Percentiles rank a stretch among this genome's conserved stretches.
Conservation (phyloP, 2,113 vertebrate genomes). For the Gavialis gangeticus region DNA sequence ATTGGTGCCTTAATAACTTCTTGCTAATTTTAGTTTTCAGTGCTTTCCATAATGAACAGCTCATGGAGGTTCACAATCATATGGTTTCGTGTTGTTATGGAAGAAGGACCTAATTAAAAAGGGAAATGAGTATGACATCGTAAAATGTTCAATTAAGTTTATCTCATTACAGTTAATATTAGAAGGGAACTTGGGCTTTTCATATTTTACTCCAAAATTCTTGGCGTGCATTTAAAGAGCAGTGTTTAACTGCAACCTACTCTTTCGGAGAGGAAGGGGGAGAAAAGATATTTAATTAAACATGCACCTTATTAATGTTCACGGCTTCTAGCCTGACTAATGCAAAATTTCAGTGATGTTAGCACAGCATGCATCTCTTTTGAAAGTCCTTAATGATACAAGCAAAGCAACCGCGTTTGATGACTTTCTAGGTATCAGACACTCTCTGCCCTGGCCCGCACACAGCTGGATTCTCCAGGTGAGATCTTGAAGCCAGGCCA, state of each 20-base stretch:
- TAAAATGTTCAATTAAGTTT: conserved; percentile 45
- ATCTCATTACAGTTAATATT: conserved; percentile 36
- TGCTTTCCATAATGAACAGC: neutral
- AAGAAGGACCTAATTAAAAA: conserved; percentile 60
- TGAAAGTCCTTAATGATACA: neutral
- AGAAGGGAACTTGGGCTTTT: neutral
- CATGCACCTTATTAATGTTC: neutral
- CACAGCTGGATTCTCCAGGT: neutral
- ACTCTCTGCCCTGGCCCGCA: neutral
- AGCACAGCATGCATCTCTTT: neutral
- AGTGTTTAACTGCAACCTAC: neutral
- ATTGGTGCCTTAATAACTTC: neutral
- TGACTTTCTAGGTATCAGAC: neutral
- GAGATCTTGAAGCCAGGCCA: accelerated
- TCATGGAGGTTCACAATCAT: neutral
- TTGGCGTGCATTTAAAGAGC: neutral
- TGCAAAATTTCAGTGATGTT: neutral
- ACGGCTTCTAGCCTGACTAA: neutral
- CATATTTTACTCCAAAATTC: neutral
- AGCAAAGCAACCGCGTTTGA: neutral
- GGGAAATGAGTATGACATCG: conserved; percentile 35
- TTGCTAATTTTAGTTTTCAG: neutral
- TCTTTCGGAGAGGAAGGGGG: neutral
- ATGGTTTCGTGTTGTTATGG: neutral
- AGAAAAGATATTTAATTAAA: conserved; percentile 12